Percentiles rank a stretch among this genome's conserved stretches.
Evolutionary conservation across 64 coral and sea anemone genomes (phyloP).

Genomic region (Actinia tenebrosa): DNA sequence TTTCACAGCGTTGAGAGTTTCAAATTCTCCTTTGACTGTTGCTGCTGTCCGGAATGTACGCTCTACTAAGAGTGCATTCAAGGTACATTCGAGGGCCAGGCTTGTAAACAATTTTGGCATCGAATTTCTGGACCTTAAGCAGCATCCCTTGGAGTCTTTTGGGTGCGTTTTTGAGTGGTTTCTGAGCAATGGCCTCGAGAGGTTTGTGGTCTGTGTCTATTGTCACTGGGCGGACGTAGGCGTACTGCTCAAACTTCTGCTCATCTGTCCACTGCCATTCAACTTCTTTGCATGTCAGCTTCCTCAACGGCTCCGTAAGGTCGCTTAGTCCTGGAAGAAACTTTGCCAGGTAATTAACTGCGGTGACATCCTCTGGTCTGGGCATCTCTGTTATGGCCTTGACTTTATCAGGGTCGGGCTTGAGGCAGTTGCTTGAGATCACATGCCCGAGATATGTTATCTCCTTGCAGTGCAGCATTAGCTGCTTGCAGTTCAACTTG

Average conservation of each 20-base stretch:
- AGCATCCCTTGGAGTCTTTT: conserved; percentile 40
- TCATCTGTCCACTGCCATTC: neutral
- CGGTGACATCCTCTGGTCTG: neutral
- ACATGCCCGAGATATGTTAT: neutral
- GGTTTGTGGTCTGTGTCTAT: conserved; percentile 21
- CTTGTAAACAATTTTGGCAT: neutral
- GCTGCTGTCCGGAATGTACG: neutral
- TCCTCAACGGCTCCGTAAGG: neutral
- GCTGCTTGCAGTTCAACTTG: neutral
- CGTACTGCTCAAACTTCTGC: neutral
- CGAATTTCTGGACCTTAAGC: conserved; percentile 23
- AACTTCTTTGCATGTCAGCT: neutral
- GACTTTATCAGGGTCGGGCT: neutral
- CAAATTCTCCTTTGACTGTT: conserved; percentile 4
- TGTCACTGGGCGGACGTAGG: conserved; percentile 1
- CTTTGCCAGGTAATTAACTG: conserved; percentile 10
- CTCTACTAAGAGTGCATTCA: conserved; percentile 19
- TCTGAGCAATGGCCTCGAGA: conserved; percentile 7
- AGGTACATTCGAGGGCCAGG: conserved; percentile 21
- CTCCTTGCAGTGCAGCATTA: neutral
- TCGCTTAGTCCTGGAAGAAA: neutral
- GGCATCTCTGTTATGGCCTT: neutral
- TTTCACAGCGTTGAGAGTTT: conserved; percentile 36
- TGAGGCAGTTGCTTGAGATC: neutral
- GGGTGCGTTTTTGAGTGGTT: conserved; percentile 34